Evolutionary conservation across 37 sponge, comb jelly and placozoan genomes (phyloP).

Genomic region (Agelas oroides): DNA sequence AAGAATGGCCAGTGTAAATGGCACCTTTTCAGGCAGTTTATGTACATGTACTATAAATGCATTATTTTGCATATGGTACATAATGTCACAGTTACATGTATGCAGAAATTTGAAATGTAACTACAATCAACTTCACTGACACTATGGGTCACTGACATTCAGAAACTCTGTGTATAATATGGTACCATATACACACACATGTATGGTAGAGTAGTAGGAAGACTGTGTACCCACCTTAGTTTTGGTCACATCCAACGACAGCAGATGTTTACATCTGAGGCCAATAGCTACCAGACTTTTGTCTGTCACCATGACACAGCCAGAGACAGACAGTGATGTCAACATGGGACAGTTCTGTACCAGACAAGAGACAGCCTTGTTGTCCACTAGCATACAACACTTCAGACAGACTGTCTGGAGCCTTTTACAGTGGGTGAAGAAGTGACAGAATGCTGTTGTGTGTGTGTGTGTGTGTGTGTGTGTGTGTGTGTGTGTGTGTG

Average conservation of each 20-base stretch:
- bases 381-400: slow-evolving; percentile 52
- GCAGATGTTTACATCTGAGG: slow-evolving; percentile 22
- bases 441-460: not conserved
- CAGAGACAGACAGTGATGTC: slow-evolving; percentile 46
- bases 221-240: slow-evolving; percentile 47
- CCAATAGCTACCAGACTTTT: slow-evolving; percentile 19
- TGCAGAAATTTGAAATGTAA: too few species aligned
- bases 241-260: slow-evolving; percentile 34
- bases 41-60: too few species aligned
- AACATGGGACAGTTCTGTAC: slow-evolving; percentile 25
- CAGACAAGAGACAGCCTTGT: slow-evolving; percentile 39
- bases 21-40: too few species aligned
- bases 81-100: too few species aligned
- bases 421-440: slow-evolving; percentile 39
- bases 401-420: slow-evolving; percentile 44
- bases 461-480: not conserved
- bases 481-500: not conserved
- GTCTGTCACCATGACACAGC: slow-evolving; percentile 60
- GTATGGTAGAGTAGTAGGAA: too few species aligned
- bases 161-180: too few species aligned
- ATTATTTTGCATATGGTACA: too few species aligned
- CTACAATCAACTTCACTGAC: too few species aligned
- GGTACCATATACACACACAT: too few species aligned
- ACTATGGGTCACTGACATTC: too few species aligned
- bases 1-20: too few species aligned